A percentile compares a stretch with the other conserved stretches of the same genome.
Evolutionary conservation across 2,888 invertebrate genomes (phyloP).

Genomic region (Girardia tigrina): DNA sequence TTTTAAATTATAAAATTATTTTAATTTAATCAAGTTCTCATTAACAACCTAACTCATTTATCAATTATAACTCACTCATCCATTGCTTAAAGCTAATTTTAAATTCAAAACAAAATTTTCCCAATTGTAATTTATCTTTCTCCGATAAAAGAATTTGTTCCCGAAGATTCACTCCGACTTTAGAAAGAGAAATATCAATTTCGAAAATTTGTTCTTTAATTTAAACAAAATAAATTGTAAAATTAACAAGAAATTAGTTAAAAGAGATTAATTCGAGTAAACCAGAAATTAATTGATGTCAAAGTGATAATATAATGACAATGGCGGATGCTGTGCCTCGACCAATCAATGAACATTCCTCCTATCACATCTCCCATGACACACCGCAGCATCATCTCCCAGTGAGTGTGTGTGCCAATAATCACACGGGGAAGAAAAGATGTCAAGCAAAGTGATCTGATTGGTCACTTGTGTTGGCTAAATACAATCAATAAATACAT

Average conservation of each 20-base stretch:
- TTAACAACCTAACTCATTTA: too few relatives aligned
- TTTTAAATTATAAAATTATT: too few relatives aligned
- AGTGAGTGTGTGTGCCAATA: background rate
- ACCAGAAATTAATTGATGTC: background rate
- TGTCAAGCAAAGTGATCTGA: background rate
- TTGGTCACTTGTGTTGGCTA: background rate
- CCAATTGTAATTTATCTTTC: too few relatives aligned
- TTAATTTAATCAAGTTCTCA: too few relatives aligned
- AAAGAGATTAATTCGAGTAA: background rate
- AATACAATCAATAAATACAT: conserved; percentile 1
- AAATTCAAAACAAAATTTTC: too few relatives aligned
- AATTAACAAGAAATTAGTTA: background rate
- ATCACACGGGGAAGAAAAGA: background rate
- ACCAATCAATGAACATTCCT: background rate
- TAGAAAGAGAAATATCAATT: too few relatives aligned
- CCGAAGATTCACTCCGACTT: too few relatives aligned
- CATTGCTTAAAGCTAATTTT: too few relatives aligned
- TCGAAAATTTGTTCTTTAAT: too few relatives aligned
- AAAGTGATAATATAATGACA: background rate
- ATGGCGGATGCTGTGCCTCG: background rate
- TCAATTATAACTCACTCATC: too few relatives aligned
- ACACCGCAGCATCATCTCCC: background rate
- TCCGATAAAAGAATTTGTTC: too few relatives aligned
- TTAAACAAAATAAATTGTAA: background rate
- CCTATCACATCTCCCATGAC: background rate